phyloP scores from a whole-genome alignment of 2,797 vertebrate species.

The Chrysocyon brachyurus region DNA sequence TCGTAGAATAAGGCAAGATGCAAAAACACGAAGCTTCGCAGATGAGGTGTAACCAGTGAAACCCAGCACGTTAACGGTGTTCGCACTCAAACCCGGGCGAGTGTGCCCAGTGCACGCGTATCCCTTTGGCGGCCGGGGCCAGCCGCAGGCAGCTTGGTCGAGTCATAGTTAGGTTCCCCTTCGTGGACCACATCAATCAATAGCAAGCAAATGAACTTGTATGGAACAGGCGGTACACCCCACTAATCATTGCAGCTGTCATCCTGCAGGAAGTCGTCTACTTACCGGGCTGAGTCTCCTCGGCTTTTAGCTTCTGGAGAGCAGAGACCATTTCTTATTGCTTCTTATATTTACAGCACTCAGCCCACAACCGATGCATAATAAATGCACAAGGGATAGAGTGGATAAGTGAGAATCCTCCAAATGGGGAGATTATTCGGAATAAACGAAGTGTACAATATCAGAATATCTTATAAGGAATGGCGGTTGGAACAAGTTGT shows the following conservation, averaged over 20 bases:
- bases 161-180: neutral
- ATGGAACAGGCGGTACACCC: neutral
- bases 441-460: neutral
- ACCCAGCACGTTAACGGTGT: neutral
- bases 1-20: neutral
- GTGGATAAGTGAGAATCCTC: neutral
- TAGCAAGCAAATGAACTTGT: neutral
- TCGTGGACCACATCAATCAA: neutral
- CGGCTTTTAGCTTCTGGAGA: neutral
- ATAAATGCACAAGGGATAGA: neutral
- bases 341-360: neutral
- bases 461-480: conserved; percentile 29
- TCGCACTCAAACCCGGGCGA: neutral
- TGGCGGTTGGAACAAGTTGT: neutral
- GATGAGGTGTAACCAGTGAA: neutral
- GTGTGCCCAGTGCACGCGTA: neutral
- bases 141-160: neutral
- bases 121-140: neutral
- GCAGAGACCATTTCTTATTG: neutral
- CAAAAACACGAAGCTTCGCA: neutral
- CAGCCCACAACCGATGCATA: neutral
- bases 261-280: neutral
- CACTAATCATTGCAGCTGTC: neutral
- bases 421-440: neutral
- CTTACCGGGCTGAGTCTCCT: neutral